Evolutionary conservation across 1,140 invertebrate species (phyloP).

Genomic region (Heterodera carotae): DNA sequence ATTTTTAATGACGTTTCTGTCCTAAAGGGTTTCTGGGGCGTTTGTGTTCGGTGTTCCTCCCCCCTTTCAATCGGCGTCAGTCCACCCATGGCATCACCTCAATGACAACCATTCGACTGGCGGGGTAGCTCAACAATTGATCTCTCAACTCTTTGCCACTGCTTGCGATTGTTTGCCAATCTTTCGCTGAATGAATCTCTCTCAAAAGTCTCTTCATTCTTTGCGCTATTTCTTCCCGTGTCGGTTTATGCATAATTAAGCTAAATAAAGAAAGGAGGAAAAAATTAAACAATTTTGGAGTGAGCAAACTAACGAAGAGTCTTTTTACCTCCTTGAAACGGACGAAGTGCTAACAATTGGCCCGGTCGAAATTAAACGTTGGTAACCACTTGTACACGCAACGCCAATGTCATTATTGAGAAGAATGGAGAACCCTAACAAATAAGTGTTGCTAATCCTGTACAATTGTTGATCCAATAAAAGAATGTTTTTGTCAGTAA

Average conservation of each 20-base stretch:
- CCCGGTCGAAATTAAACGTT: background rate
- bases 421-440: background rate
- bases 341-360: background rate
- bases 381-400: background rate
- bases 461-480: no score
- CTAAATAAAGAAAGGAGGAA: background rate
- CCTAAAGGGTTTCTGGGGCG: no score
- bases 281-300: background rate
- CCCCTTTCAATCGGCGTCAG: no score
- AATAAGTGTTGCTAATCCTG: no score
- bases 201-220: constrained; percentile 46
- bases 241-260: constrained; percentile 29
- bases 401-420: background rate
- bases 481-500: no score
- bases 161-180: constrained; percentile 32
- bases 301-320: no score
- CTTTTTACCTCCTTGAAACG: background rate
- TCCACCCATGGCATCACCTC: constrained; percentile 29
- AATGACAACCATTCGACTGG: constrained; percentile 49
- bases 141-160: constrained; percentile 47
- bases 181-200: constrained; percentile 43
- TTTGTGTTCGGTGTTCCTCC: no score
- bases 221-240: constrained; percentile 46
- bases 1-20: background rate
- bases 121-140: constrained; percentile 52